Evolutionary conservation across 2,113 vertebrate species (phyloP), one percentile per base, ranked within the genome.

Genomic region (Triplophysa siluroides): DNA sequence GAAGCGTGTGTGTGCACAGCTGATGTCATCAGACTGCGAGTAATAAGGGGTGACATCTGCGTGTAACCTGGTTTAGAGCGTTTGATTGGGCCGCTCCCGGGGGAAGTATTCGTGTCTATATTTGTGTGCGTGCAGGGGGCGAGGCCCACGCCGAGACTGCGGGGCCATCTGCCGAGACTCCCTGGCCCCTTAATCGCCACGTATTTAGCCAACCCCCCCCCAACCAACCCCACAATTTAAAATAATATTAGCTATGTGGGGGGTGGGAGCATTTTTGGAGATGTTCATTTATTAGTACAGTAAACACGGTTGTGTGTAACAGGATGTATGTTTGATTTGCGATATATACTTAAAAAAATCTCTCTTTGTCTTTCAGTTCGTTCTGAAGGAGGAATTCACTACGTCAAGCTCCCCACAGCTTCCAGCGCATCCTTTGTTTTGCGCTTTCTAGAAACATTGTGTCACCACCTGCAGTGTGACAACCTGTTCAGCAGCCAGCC

Each of bases 401-500:
- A 95, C 24, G 88, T 98, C 89, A 94, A 95, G 92, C 94, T 98
- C 80, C 97, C 97, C 75, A 93, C 95, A 21, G 97, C 94, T 83
- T 95, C 96, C 89, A 98, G 97, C 9, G 95, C 96, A 10, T 98
- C 98, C 0, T 96, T 98, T 85, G 96, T 96, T 50, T 92, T 99
- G 23, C 93, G 97, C 38, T 99, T 98, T 91, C 89, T 99, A 89
- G 97, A 99, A 90, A 98, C 94, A 23, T 92, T 99, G 77, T 99
- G 97, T 87, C 96, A 95, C 84, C 97, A 93, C 83, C 88, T 99
- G 80, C 93, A 98, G 78, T 98, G 96, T 74, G 96, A 97, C 92
- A 95, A 94, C 80, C 91, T 99, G 78, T 96, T 99, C 85, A 98
- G 97, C 89, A 98, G 96, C 79, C 95, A 99, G 83, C 96, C 97